Base-by-base conservation (phyloP, 2,888 invertebrate species). In the Lycophotia porphyrea region DNA sequence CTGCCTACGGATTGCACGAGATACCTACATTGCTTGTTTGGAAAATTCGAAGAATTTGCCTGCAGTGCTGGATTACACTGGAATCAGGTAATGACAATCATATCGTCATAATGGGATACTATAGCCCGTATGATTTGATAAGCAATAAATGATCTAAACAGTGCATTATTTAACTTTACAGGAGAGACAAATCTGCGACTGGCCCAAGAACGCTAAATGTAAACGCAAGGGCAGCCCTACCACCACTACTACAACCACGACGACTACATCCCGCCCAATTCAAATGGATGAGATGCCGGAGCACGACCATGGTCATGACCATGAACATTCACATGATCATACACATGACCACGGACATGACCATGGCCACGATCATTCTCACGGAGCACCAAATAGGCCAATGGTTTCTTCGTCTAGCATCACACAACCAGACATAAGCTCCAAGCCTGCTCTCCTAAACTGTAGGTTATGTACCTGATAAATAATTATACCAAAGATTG, bases 1-100 rank as follows among this genome's bases (percentile, higher is more conserved):
- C 96, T 97, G 84, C 97, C 98, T 0, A 97, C 97, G 0, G 98
- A 98, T 88, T 98, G 98, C 89, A 96, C 96, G 1, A 97, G 97
- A 72, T 98, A 98, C 90, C 96, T 97, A 80, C 97, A 98, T 81
- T 99, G 99, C 87, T 94, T 98, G 31, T 98, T 98, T 97, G 98
- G 98, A 49, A 97, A 97, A 88, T 97, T 97, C 77, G 97, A 98
- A 91, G 97, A 97, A 31, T 98, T 97, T 87, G 94, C 97, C 24
- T 99, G 98, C 92, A 97, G 97, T 60, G 96, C 97, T 15, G 98
- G 98, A 24, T 94, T 98, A 49, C 97, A 98, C 86, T 98, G 98
- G 97, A 98, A 98, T 91, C 96, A 97, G 90, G 97, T 97, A 94
- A 74, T 21, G 7, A 36, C 4, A 63, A 63, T 39, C 11, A n/a